A percentile compares a stretch with the other conserved stretches of the same genome.
These are phyloP conservation scores for Paraescarpia echinospica DNA, from an alignment of 1,140 invertebrate genomes.

Conservation along the genomic window DNA sequence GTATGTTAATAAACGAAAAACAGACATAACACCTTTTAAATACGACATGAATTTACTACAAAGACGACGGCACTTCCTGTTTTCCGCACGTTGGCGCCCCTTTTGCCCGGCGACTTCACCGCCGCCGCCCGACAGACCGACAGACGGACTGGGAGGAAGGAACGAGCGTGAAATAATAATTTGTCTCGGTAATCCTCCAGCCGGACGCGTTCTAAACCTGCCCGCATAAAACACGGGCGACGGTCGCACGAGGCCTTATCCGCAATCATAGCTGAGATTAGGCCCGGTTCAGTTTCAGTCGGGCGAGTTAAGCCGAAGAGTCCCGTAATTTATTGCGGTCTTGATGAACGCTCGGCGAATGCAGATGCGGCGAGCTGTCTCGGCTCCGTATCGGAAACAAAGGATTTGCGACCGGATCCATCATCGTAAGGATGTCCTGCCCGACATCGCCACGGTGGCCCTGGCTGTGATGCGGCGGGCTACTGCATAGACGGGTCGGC, in stretches of 20 bases:
- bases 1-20: no score
- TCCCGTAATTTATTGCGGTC: background rate
- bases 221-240: background rate
- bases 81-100: background rate
- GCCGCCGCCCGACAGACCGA: background rate
- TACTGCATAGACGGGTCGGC: background rate
- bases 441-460: background rate
- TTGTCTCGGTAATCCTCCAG: background rate
- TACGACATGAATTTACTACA: no score
- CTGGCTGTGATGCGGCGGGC: background rate
- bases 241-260: background rate
- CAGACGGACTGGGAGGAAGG: background rate
- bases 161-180: conserved; percentile 6
- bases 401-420: background rate
- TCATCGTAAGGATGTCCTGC: background rate
- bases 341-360: background rate
- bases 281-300: background rate
- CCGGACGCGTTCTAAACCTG: background rate
- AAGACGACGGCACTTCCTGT: no score
- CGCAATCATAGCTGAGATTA: background rate
- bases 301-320: conserved; percentile 3
- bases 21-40: no score
- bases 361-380: background rate
- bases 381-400: background rate
- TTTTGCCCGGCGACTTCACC: background rate